phyloP scores from a whole-genome alignment of 2,797 vertebrate genomes.

The Halcyon chelicuti region DNA sequence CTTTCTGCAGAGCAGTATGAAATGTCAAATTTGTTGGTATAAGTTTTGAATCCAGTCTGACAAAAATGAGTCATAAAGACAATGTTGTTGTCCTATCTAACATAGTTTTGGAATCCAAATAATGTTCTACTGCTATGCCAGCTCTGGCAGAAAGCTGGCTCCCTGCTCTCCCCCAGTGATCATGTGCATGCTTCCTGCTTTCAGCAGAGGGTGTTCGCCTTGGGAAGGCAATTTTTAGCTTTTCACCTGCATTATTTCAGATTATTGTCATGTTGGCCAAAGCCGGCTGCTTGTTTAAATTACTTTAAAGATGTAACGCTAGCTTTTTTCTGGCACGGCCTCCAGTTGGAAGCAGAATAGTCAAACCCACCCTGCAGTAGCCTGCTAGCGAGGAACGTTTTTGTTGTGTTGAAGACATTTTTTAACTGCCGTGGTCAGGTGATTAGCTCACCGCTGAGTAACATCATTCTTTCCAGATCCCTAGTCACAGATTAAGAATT shows the following conservation, averaged over 20 bases:
- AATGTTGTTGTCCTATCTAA: conserved; percentile 64
- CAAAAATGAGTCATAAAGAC: conserved; percentile 71
- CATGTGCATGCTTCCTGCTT: neutral
- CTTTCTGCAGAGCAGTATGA: conserved; percentile 75
- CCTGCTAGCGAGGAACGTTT: neutral
- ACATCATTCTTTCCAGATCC: conserved; percentile 27
- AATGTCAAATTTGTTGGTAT: conserved; percentile 78
- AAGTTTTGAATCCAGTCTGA: conserved; percentile 77
- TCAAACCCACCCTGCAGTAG: neutral
- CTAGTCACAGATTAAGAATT: conserved; percentile 2
- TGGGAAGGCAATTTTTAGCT: conserved; percentile 23
- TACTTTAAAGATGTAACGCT: neutral
- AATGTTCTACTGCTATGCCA: conserved; percentile 40
- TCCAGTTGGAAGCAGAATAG: neutral
- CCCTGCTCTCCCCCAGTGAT: neutral
- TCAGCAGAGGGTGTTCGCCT: neutral
- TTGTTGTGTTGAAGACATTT: conserved; percentile 11
- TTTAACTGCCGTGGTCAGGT: neutral
- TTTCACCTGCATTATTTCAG: conserved; percentile 32
- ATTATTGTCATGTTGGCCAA: neutral
- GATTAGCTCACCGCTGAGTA: conserved; percentile 55
- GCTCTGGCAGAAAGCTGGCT: conserved; percentile 55
- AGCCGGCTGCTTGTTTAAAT: conserved; percentile 10
- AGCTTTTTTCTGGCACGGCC: neutral
- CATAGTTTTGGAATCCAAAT: conserved; percentile 66